A percentile compares a stretch with the other conserved stretches of the same genome.
These are phyloP conservation scores for Nephila pilipes DNA, from an alignment of 1,140 invertebrate genomes.

Conservation along the genomic window DNA sequence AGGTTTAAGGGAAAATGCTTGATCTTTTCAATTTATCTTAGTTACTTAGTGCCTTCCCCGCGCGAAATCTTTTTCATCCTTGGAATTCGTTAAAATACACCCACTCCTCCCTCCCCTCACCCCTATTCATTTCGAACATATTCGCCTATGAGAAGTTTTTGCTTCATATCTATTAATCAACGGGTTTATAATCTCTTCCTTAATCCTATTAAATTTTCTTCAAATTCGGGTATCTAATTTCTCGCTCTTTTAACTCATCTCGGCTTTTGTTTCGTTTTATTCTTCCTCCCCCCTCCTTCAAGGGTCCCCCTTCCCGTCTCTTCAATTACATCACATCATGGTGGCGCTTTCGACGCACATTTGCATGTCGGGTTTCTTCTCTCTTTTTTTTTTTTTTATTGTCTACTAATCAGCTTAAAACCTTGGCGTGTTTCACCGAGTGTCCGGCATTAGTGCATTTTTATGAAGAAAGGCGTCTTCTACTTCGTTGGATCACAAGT, in stretches of 20 bases:
- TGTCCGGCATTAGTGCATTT: slow-evolving; percentile 60
- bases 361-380: slow-evolving; percentile 48
- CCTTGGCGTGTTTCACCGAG: slow-evolving; percentile 44
- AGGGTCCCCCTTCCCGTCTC: neutral
- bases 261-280: slow-evolving; percentile 51
- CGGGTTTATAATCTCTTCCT: slow-evolving; percentile 69
- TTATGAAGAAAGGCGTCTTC: slow-evolving; percentile 39
- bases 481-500: slow-evolving; percentile 43
- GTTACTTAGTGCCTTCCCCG: slow-evolving; percentile 31
- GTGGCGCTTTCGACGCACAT: slow-evolving; percentile 53
- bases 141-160: slow-evolving; percentile 57
- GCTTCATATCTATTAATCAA: slow-evolving; percentile 71
- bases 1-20: slow-evolving; percentile 40
- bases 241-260: slow-evolving; percentile 63
- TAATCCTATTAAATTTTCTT: slow-evolving; percentile 75
- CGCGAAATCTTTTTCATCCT: slow-evolving; percentile 35
- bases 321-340: slow-evolving; percentile 51
- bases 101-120: neutral
- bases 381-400: slow-evolving; percentile 32
- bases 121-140: slow-evolving; percentile 61
- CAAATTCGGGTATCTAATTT: slow-evolving; percentile 72
- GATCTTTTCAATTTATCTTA: slow-evolving; percentile 59
- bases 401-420: slow-evolving; percentile 66
- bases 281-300: neutral
- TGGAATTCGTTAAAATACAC: slow-evolving; percentile 49